phyloP scores from a whole-genome alignment of 2,113 vertebrate species.

The Limnothrissa miodon region DNA sequence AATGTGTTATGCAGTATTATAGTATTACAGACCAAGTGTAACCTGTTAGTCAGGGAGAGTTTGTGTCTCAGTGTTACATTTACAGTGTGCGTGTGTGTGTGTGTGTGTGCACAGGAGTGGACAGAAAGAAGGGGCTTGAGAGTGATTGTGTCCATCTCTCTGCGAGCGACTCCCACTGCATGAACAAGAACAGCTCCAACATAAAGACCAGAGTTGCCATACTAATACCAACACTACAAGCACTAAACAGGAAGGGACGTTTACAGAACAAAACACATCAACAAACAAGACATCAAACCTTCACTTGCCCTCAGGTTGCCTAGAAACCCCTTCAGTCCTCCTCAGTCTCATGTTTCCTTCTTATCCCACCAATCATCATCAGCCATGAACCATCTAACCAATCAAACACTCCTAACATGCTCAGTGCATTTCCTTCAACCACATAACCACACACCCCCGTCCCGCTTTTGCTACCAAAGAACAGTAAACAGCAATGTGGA shows the following conservation, averaged over 20 bases:
- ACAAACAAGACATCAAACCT: slow-evolving; percentile 51
- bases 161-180: slow-evolving; percentile 32
- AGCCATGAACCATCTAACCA: slow-evolving; percentile 19
- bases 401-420: background rate
- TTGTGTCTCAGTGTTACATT: background rate
- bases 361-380: slow-evolving; percentile 19
- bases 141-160: slow-evolving; percentile 25
- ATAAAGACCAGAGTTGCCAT: slow-evolving; percentile 30
- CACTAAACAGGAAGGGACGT: slow-evolving; percentile 54
- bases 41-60: too few relatives aligned
- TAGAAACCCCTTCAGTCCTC: slow-evolving; percentile 29
- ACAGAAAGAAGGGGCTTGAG: slow-evolving; percentile 1
- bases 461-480: slow-evolving; percentile 51
- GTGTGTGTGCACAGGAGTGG: slow-evolving; percentile 31
- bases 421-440: slow-evolving; percentile 8
- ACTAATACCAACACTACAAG: slow-evolving; percentile 61
- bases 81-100: slow-evolving; percentile 26
- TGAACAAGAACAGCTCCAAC: slow-evolving; percentile 43
- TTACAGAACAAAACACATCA: slow-evolving; percentile 56
- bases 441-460: background rate
- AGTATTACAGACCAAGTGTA: too few relatives aligned
- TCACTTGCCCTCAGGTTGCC: slow-evolving; percentile 56
- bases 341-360: slow-evolving; percentile 22
- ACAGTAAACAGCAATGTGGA: slow-evolving; percentile 60
- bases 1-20: background rate